Conservation (phyloP, 2,113 vertebrate genomes). For the Pyxicephalus adspersus region DNA sequence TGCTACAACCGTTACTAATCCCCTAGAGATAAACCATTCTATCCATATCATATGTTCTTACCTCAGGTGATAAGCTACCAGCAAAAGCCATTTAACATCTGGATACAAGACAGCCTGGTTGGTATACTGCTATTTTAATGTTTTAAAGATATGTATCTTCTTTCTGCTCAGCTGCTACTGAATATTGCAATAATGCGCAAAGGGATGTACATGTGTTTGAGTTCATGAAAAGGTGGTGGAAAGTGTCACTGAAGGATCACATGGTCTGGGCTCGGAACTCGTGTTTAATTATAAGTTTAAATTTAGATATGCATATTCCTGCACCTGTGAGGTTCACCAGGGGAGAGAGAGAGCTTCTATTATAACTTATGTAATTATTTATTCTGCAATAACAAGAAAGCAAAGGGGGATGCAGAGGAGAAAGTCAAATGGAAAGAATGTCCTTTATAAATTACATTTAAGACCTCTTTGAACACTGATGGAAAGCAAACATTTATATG, state of each 20-base stretch:
- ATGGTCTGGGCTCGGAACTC: conserved; percentile 18
- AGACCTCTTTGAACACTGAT: too few species aligned
- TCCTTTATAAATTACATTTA: too few species aligned
- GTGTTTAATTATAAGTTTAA: conserved; percentile 12
- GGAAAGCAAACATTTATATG: too few species aligned
- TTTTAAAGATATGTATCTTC: not conserved
- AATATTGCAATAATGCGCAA: conserved; percentile 19
- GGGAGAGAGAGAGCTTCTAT: not conserved
- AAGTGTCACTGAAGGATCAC: conserved; percentile 11
- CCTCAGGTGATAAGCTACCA: not conserved
- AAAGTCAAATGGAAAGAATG: not conserved
- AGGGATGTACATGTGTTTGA: not conserved
- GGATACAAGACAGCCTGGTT: not conserved
- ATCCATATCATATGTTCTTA: conserved; percentile 1
- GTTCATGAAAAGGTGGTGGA: not conserved
- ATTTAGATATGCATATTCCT: not conserved
- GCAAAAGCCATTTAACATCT: conserved; percentile 11
- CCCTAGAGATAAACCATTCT: not conserved
- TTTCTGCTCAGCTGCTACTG: not conserved
- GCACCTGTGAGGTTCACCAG: not conserved
- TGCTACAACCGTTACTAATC: not conserved
- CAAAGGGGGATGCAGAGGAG: not conserved
- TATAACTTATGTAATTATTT: not conserved
- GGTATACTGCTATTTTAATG: not conserved
- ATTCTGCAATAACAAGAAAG: not conserved